phyloP scores from a whole-genome alignment of 1,140 invertebrate species.

The Nixonia krombeini region DNA sequence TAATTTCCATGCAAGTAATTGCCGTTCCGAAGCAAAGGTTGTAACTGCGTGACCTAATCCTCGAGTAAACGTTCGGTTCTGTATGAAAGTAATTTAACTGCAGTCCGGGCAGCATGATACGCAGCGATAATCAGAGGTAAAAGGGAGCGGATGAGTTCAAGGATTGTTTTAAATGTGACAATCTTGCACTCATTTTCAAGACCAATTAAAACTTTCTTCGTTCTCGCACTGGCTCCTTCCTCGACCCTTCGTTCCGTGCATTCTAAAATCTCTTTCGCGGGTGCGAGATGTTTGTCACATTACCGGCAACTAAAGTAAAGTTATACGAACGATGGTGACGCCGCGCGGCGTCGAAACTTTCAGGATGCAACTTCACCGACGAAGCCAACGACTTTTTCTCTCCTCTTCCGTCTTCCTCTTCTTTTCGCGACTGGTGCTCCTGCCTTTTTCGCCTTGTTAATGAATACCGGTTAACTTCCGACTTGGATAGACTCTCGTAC shows the following conservation, averaged over 20 bases:
- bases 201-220: constrained; percentile 47
- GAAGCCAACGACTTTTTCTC: background rate
- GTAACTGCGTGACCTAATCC: too few relatives aligned
- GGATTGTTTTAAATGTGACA: constrained; percentile 49
- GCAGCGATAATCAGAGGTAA: constrained; percentile 10
- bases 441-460: constrained; percentile 38
- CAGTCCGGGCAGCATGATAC: constrained; percentile 15
- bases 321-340: constrained; percentile 23
- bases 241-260: constrained; percentile 19
- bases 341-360: constrained; percentile 24
- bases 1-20: too few relatives aligned
- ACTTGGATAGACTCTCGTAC: constrained; percentile 29
- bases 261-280: constrained; percentile 36
- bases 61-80: too few relatives aligned
- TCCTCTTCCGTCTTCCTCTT: constrained; percentile 4
- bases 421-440: background rate
- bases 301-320: constrained; percentile 34
- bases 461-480: constrained; percentile 37
- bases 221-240: constrained; percentile 22
- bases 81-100: constrained; percentile 26
- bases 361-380: constrained; percentile 11
- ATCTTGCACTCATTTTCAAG: constrained; percentile 45
- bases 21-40: too few relatives aligned
- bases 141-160: constrained; percentile 13
- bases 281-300: constrained; percentile 46